These are phyloP conservation scores for Danio kyathit DNA, from an alignment of 2,797 vertebrate species.

Conservation along the genomic window DNA sequence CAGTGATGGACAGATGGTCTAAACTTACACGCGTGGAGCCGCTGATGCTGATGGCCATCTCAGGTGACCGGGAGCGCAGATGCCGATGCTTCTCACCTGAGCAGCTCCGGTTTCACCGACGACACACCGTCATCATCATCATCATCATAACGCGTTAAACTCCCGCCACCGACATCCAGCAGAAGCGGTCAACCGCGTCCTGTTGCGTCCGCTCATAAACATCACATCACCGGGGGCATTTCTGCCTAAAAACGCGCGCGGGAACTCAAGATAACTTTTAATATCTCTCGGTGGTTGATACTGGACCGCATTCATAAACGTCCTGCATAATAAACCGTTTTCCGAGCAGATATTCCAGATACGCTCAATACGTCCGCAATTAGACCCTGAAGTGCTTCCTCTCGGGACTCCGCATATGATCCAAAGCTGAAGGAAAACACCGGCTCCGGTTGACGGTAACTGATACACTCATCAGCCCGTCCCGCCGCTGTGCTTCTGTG, in stretches of 20 bases:
- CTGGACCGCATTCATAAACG: background rate
- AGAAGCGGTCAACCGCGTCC: slow-evolving; percentile 14
- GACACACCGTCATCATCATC: background rate
- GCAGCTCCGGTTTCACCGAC: slow-evolving; percentile 25
- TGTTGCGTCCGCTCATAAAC: slow-evolving; percentile 7
- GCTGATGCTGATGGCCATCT: slow-evolving; percentile 50
- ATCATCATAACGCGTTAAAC: background rate
- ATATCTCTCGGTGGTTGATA: background rate
- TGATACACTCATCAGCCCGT: background rate
- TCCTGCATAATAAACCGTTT: background rate
- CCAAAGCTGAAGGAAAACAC: no score
- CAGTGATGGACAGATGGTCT: background rate
- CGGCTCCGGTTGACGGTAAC: no score
- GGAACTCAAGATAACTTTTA: background rate
- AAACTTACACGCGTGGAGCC: slow-evolving; percentile 44
- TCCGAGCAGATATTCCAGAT: background rate
- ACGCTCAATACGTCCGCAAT: background rate
- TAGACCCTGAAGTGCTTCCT: background rate
- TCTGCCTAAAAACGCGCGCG: background rate
- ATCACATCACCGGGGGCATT: background rate
- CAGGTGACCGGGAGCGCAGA: slow-evolving; percentile 43
- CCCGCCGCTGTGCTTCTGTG: background rate
- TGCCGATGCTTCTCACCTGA: slow-evolving; percentile 41
- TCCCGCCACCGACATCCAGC: background rate
- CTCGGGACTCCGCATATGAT: background rate